A percentile compares a stretch with the other conserved stretches of the same genome.
Evolutionary conservation across 2,888 invertebrate species (phyloP).

Genomic region (Elgonia sp.): DNA sequence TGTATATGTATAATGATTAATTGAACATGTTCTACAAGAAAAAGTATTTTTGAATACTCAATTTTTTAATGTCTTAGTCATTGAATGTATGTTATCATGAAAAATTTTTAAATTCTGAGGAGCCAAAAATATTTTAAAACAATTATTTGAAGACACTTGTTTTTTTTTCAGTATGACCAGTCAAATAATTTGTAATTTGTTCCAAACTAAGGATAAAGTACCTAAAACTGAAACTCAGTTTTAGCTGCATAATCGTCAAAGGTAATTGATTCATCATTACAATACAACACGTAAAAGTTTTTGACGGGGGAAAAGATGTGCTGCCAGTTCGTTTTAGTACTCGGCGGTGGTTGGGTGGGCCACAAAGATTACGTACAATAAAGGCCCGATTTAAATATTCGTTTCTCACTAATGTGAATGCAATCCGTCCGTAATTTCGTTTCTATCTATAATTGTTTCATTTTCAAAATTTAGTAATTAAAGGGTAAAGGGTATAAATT

Average conservation of each 20-base stretch:
- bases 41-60: too few relatives aligned
- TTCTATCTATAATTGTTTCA: background rate
- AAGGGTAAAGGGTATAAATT: background rate
- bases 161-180: too few relatives aligned
- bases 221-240: conserved; percentile 56
- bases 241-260: conserved; percentile 63
- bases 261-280: conserved; percentile 71
- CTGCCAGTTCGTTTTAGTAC: conserved; percentile 80
- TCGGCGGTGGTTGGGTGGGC: conserved; percentile 81
- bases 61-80: too few relatives aligned
- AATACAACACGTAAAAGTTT: conserved; percentile 75
- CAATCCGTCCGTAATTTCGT: conserved; percentile 28
- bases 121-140: too few relatives aligned
- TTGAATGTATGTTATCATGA: too few relatives aligned
- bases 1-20: too few relatives aligned
- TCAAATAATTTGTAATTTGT: too few relatives aligned
- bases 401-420: background rate
- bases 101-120: too few relatives aligned
- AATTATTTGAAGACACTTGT: too few relatives aligned
- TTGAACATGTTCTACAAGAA: too few relatives aligned
- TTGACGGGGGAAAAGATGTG: conserved; percentile 68
- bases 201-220: conserved; percentile 57
- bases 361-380: conserved; percentile 65
- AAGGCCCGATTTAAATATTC: conserved; percentile 21
- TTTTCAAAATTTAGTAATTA: background rate